Percentiles rank a stretch among this genome's conserved stretches.
phyloP scores from a whole-genome alignment of 2,888 invertebrate species.

The Heliconius aoede region DNA sequence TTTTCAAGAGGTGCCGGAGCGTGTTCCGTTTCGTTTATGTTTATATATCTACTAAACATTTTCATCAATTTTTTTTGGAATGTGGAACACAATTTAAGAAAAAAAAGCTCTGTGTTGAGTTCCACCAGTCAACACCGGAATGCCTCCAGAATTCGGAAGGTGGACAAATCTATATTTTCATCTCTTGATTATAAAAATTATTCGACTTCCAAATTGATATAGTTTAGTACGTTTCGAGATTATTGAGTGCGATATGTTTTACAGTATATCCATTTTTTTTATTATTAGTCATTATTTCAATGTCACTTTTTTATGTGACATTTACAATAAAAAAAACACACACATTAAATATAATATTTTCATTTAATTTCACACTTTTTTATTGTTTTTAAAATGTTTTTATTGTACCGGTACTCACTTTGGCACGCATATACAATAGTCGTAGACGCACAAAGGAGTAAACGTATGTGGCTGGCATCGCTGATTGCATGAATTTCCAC shows the following conservation, averaged over 20 bases:
- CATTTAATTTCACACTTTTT: not conserved
- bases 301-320: not conserved
- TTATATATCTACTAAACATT: too few relatives aligned
- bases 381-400: not conserved
- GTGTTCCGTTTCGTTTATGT: too few relatives aligned
- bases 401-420: not conserved
- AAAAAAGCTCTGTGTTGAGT: not conserved
- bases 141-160: not conserved
- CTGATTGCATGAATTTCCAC: not conserved
- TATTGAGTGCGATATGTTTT: too few relatives aligned
- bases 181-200: too few relatives aligned
- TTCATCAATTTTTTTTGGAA: too few relatives aligned
- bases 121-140: not conserved
- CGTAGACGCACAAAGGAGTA: not conserved
- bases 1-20: too few relatives aligned
- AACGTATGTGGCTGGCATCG: not conserved
- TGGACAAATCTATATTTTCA: too few relatives aligned
- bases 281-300: too few relatives aligned
- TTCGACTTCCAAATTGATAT: too few relatives aligned
- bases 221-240: too few relatives aligned
- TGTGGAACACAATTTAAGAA: too few relatives aligned
- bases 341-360: not conserved
- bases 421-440: not conserved
- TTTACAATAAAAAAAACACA: not conserved
- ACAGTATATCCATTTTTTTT: too few relatives aligned